Evolutionary conservation across 1,140 invertebrate species (phyloP).

Genomic region (Drosophila tropicalis): DNA sequence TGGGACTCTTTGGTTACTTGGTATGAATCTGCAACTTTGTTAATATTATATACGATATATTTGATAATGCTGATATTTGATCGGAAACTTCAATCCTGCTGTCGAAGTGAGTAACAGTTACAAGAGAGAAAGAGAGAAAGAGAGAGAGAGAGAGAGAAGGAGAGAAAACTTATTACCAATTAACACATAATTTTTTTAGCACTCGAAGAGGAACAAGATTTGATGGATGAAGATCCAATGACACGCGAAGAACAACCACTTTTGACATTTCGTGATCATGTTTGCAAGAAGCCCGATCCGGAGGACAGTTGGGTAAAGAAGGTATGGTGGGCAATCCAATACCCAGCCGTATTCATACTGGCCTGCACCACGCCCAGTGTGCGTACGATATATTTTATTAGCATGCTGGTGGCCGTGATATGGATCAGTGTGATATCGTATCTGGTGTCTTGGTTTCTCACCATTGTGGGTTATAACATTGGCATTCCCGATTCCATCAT

Average conservation of each 20-base stretch:
- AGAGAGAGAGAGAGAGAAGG: neutral
- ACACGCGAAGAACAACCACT: constrained; percentile 19
- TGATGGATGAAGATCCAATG: constrained; percentile 50
- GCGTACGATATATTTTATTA: constrained; percentile 83
- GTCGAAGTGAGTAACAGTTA: constrained; percentile 20
- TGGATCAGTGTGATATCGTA: constrained; percentile 95
- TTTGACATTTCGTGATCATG: constrained; percentile 22
- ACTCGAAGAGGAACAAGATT: neutral
- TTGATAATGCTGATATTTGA: constrained; percentile 25
- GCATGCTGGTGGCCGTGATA: constrained; percentile 92
- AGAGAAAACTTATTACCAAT: too few relatives aligned
- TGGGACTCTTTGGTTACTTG: constrained; percentile 10
- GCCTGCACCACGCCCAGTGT: constrained; percentile 59
- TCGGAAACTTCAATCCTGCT: constrained; percentile 9
- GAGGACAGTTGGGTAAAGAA: neutral
- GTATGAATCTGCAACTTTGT: constrained; percentile 7
- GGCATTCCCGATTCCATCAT: constrained; percentile 89
- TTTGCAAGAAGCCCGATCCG: constrained; percentile 26
- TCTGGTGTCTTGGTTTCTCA: constrained; percentile 95
- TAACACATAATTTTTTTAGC: too few relatives aligned
- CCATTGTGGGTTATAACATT: constrained; percentile 91
- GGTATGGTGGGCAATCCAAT: constrained; percentile 51
- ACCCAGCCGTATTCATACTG: constrained; percentile 42
- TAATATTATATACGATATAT: constrained; percentile 24
- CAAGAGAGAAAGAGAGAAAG: too few relatives aligned